Conservation (phyloP, 2,113 vertebrate species). For the Psilopogon haemacephalus region DNA sequence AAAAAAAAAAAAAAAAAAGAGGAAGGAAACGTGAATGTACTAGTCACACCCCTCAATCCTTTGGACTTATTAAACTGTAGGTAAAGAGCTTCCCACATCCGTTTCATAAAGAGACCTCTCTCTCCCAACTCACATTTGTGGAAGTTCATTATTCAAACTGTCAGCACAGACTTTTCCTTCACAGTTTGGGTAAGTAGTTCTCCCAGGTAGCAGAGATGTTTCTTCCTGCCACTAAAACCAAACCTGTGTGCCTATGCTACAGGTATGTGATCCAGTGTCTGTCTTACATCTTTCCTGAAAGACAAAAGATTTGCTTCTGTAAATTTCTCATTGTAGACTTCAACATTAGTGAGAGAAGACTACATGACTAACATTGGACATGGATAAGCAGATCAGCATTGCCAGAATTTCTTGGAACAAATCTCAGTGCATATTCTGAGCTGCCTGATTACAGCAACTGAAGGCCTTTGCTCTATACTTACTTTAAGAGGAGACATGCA, state of each 20-base stretch:
- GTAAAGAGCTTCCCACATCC: background rate
- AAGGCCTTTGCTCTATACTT: background rate
- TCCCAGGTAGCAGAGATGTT: background rate
- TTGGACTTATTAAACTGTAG: background rate
- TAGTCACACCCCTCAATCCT: background rate
- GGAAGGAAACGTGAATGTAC: background rate
- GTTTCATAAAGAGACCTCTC: background rate
- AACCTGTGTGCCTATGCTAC: background rate
- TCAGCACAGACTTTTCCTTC: background rate
- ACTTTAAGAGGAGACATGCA: background rate
- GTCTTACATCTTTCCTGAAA: background rate
- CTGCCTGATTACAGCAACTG: background rate
- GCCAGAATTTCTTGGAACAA: conserved; percentile 56
- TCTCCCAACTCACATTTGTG: background rate
- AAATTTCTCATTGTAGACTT: background rate
- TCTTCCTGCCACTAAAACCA: background rate
- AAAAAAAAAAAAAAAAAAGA: background rate
- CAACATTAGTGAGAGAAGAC: background rate
- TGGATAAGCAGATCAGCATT: background rate
- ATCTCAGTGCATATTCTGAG: background rate
- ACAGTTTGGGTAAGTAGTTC: background rate
- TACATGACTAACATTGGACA: background rate
- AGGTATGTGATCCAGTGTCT: background rate
- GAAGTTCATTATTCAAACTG: background rate
- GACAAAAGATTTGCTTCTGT: background rate